phyloP scores from a whole-genome alignment of 2,888 invertebrate species.

The Mythimna impura region DNA sequence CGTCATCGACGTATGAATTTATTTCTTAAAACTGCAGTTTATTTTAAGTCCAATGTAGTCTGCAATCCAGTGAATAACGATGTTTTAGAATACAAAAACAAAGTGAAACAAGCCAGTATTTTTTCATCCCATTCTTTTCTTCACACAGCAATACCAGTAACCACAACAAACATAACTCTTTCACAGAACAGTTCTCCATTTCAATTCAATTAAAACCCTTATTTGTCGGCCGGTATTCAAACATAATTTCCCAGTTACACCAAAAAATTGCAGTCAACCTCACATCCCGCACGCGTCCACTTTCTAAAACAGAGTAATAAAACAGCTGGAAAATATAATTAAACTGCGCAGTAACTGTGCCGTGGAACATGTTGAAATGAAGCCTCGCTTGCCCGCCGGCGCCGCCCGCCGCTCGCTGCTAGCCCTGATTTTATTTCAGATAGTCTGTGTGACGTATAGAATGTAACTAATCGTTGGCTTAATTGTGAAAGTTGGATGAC shows the following conservation, averaged over 20 bases:
- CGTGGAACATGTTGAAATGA: conserved; percentile 40
- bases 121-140: not conserved
- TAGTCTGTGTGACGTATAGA: conserved; percentile 42
- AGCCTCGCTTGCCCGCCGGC: conserved; percentile 41
- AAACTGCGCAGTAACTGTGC: conserved; percentile 42
- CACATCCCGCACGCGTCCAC: conserved; percentile 38
- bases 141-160: not conserved
- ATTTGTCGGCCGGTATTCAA: conserved; percentile 27
- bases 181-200: not conserved
- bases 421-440: conserved; percentile 57
- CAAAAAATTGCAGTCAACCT: conserved; percentile 41
- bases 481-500: conserved; percentile 56
- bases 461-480: conserved; percentile 50
- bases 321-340: conserved; percentile 58
- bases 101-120: not conserved
- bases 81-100: not conserved
- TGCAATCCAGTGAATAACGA: not conserved
- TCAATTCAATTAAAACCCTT: conserved; percentile 36
- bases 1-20: too few relatives aligned
- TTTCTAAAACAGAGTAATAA: conserved; percentile 56
- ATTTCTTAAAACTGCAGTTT: not conserved
- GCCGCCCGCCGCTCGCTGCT: conserved; percentile 23
- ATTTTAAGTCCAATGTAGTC: not conserved
- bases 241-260: conserved; percentile 33
- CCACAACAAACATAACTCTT: conserved; percentile 5